Conservation (phyloP, 64 coral and sea anemone species). For the Porites lutea region DNA sequence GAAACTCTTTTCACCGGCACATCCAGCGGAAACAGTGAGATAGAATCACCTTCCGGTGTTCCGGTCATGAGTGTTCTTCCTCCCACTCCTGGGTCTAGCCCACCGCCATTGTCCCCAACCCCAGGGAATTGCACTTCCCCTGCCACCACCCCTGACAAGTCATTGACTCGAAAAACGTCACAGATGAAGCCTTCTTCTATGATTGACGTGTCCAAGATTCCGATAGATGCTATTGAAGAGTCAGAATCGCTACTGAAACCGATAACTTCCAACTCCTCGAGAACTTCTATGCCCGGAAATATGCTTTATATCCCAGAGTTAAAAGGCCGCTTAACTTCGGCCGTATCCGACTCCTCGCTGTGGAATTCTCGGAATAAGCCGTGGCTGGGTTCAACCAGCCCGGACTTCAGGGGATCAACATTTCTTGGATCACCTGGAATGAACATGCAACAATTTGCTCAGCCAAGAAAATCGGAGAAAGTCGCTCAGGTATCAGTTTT, state of each 20-base stretch:
- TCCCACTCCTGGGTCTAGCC: conserved; percentile 45
- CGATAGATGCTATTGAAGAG: neutral
- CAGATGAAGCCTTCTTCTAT: conserved; percentile 57
- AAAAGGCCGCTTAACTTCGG: conserved; percentile 7
- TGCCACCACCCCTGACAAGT: conserved; percentile 2
- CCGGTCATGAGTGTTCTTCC: conserved; percentile 77
- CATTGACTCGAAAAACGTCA: neutral
- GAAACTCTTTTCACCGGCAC: conserved; percentile 29
- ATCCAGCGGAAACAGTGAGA: conserved; percentile 51
- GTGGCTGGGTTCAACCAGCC: conserved; percentile 1
- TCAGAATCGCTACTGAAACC: conserved; percentile 22
- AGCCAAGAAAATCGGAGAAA: conserved; percentile 94
- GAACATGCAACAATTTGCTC: conserved; percentile 63
- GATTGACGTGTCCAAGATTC: conserved; percentile 55
- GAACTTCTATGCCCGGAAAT: conserved; percentile 1
- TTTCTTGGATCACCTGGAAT: conserved; percentile 59
- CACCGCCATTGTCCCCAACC: conserved; percentile 32
- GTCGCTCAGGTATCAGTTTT: conserved; percentile 87
- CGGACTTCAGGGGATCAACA: conserved; percentile 59
- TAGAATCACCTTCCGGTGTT: conserved; percentile 74
- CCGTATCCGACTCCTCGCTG: conserved; percentile 52
- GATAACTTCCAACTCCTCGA: neutral
- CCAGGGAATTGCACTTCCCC: conserved; percentile 5
- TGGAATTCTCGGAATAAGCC: conserved; percentile 50
- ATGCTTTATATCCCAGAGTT: conserved; percentile 46